These are phyloP conservation scores for Physella acuta DNA, from an alignment of 1,140 invertebrate species.

Conservation along the genomic window DNA sequence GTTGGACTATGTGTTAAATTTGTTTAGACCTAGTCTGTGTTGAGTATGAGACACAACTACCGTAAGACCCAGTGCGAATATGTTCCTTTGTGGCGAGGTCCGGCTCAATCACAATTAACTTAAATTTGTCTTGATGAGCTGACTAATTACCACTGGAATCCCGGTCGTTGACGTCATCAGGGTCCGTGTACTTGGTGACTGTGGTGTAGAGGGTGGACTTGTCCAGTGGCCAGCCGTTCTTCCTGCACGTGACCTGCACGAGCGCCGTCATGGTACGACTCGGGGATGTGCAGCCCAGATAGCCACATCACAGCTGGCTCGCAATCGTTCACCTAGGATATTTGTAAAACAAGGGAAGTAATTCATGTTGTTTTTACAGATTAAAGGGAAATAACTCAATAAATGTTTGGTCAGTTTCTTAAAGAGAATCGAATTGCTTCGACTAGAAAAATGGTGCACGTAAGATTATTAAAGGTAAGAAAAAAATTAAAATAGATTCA, in stretches of 20 bases:
- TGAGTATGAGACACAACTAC: slow-evolving; percentile 82
- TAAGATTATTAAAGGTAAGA: too few relatives aligned
- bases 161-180: slow-evolving; percentile 74
- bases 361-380: too few relatives aligned
- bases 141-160: slow-evolving; percentile 52
- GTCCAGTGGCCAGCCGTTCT: slow-evolving; percentile 80
- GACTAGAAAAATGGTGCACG: too few relatives aligned
- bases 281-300: slow-evolving; percentile 79
- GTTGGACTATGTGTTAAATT: too few relatives aligned
- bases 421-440: too few relatives aligned
- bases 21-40: slow-evolving; percentile 72
- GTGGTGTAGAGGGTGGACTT: slow-evolving; percentile 74
- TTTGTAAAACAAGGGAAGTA: too few relatives aligned
- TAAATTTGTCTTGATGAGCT: neutral
- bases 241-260: slow-evolving; percentile 76
- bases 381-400: too few relatives aligned
- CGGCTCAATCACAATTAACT: slow-evolving; percentile 85
- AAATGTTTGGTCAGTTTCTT: too few relatives aligned
- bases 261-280: slow-evolving; percentile 82
- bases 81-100: slow-evolving; percentile 79
- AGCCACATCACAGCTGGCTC: slow-evolving; percentile 83
- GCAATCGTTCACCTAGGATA: slow-evolving; percentile 44
- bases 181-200: slow-evolving; percentile 65
- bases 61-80: slow-evolving; percentile 85
- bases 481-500: too few relatives aligned